Conservation (phyloP, 2,797 vertebrate genomes). For the Leuciscus waleckii region DNA sequence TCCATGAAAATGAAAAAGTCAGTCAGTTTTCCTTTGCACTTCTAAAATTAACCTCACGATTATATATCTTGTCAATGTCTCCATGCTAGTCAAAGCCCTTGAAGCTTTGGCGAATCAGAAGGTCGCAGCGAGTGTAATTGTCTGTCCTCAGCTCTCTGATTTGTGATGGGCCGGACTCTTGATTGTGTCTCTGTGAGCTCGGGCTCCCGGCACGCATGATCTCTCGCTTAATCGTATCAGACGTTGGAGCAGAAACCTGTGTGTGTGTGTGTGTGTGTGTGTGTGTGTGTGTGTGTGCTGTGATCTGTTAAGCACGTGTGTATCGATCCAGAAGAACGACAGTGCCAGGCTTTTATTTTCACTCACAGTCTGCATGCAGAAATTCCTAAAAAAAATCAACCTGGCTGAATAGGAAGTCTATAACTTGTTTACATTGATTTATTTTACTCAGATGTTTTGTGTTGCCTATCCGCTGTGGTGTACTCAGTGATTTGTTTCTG, state of each 20-base stretch:
- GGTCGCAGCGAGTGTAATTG: slow-evolving; percentile 38
- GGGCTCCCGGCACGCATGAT: slow-evolving; percentile 39
- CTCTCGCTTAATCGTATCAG: slow-evolving; percentile 35
- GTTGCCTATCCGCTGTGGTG: background rate
- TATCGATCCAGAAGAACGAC: slow-evolving; percentile 38
- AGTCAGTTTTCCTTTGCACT: background rate
- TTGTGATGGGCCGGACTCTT: slow-evolving; percentile 31
- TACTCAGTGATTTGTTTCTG: slow-evolving; percentile 7
- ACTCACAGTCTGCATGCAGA: background rate
- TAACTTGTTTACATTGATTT: background rate
- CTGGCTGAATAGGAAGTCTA: background rate
- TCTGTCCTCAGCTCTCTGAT: slow-evolving; percentile 39
- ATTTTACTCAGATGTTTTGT: background rate
- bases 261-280: slow-evolving; percentile 30
- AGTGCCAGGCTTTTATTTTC: slow-evolving; percentile 17
- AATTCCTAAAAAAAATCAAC: slow-evolving; percentile 10
- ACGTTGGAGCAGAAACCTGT: slow-evolving; percentile 11
- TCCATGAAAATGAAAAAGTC: background rate
- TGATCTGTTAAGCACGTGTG: slow-evolving; percentile 28
- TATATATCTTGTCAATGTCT: background rate
- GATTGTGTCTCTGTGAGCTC: slow-evolving; percentile 33
- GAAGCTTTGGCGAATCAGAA: slow-evolving; percentile 22
- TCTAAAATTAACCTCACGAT: background rate
- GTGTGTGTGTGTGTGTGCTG: background rate
- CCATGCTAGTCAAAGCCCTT: slow-evolving; percentile 20